Base-by-base conservation (phyloP, 2,113 vertebrate species). In the Ifrita kowaldi region DNA sequence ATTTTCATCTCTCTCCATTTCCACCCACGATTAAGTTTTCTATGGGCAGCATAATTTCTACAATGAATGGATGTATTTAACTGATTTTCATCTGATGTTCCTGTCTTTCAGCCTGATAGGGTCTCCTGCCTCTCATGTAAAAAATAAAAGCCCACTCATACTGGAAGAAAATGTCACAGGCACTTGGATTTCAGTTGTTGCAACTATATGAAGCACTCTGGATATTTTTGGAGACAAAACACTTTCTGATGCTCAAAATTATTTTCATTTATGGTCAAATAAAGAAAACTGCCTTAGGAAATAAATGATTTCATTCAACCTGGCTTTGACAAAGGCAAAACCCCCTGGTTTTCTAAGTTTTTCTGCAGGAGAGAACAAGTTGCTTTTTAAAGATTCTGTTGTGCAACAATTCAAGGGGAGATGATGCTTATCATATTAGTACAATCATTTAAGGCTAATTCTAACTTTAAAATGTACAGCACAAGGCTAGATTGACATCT, bases 401-500 rank as follows among this genome's bases (percentile, higher is more conserved):
- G 42, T 83, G 65, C 8, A 89, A 59, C 55, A 70, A 22, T 73
- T 17, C 59, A 50, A 91, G 59, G 11, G 75, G 18, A 95, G 59
- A 90, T 74, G 24, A 62, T 84, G 39, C 94, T 96, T 93, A 94
- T 76, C 6, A 4, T 77, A 93, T 46, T 78, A 42, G 26, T 35
- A 70, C 71, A 95, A 82, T 70, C 41, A 92, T 19, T 95, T 93
- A 96, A 96, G 83, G 84, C 81, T 93, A 96, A 97, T 86, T 94
- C 44, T 86, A 87, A 65, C 63, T 86, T 93, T 96, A 95, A 97
- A 97, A 93, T 90, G 77, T 41, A 91, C 28, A 94, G 76, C 77
- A 71, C 53, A 52, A 93, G 74, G 30, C 55, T 95, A 85, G 97
- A 97, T n/a, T 98, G 96, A 96, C 97, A 97, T 93, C 65, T 84